Conservation (phyloP, 92 coral and sea anemone species). For the Muricea muricata region DNA sequence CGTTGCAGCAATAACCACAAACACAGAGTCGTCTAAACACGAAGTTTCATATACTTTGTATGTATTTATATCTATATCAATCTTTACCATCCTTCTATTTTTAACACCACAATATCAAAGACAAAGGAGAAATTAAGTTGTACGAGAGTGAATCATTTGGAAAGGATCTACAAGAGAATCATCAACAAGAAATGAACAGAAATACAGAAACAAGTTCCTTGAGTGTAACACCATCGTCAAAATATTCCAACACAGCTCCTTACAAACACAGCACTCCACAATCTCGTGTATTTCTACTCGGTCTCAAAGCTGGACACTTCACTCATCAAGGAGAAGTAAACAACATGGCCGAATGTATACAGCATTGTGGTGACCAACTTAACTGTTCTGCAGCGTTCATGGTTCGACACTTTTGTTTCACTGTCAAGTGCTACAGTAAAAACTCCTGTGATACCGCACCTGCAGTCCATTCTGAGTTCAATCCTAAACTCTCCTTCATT, state of each 20-base stretch:
- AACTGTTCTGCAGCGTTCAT: conserved; percentile 90
- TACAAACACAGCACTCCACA: conserved; percentile 76
- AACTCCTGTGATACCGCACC: conserved; percentile 80
- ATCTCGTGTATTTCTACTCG: conserved; percentile 75
- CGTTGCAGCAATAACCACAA: not conserved
- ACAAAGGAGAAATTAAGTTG: not conserved
- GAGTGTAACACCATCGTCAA: conserved; percentile 67
- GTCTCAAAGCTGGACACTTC: conserved; percentile 85
- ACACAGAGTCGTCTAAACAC: not conserved
- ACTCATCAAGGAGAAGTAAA: conserved; percentile 74
- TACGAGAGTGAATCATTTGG: not conserved
- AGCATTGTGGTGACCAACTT: conserved; percentile 76
- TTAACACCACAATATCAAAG: not conserved
- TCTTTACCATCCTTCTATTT: not conserved
- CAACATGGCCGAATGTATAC: conserved; percentile 78
- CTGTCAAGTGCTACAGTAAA: conserved; percentile 79
- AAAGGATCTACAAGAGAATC: not conserved
- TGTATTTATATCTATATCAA: too few relatives aligned
- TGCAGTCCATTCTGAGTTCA: conserved; percentile 80
- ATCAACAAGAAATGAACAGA: not conserved
- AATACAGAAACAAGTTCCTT: conserved; percentile 48
- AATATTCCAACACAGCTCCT: conserved; percentile 29
- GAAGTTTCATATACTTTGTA: too few relatives aligned
- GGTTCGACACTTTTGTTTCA: conserved; percentile 89
- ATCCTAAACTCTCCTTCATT: conserved; percentile 83